These are phyloP conservation scores for Fabriciana adippe DNA, from an alignment of 2,888 invertebrate species.

Conservation along the genomic window DNA sequence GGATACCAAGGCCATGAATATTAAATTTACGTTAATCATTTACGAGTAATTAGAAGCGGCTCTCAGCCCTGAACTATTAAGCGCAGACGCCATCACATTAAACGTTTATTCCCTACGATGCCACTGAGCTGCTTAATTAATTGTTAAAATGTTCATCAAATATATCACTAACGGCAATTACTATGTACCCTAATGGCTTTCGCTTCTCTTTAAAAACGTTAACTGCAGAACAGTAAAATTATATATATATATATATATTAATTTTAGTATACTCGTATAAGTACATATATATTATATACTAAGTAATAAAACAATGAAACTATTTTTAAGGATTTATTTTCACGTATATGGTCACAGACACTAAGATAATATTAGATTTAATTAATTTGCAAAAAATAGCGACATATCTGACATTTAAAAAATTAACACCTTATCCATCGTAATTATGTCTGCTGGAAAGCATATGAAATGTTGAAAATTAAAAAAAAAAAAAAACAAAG, in stretches of 20 bases:
- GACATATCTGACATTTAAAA: too few relatives aligned
- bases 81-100: conserved; percentile 62
- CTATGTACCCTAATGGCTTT: conserved; percentile 25
- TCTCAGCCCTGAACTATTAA: conserved; percentile 63
- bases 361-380: neutral
- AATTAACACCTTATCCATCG: too few relatives aligned
- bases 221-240: conserved; percentile 10
- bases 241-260: conserved; percentile 6
- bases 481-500: too few relatives aligned
- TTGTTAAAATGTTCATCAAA: conserved; percentile 42
- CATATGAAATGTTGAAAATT: too few relatives aligned
- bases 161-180: conserved; percentile 37
- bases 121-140: conserved; percentile 58
- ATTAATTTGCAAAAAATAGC: too few relatives aligned
- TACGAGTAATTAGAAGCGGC: conserved; percentile 67
- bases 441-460: too few relatives aligned
- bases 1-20: conserved; percentile 23
- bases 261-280: neutral
- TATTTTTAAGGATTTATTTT: too few relatives aligned
- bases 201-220: conserved; percentile 20
- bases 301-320: too few relatives aligned
- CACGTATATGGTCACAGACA: too few relatives aligned
- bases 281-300: too few relatives aligned
- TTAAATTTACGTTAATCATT: conserved; percentile 41
- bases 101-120: conserved; percentile 58